Percentiles rank a stretch among this genome's conserved stretches.
Evolutionary conservation across 2,113 vertebrate species (phyloP).

Genomic region (Macrotis lagotis): DNA sequence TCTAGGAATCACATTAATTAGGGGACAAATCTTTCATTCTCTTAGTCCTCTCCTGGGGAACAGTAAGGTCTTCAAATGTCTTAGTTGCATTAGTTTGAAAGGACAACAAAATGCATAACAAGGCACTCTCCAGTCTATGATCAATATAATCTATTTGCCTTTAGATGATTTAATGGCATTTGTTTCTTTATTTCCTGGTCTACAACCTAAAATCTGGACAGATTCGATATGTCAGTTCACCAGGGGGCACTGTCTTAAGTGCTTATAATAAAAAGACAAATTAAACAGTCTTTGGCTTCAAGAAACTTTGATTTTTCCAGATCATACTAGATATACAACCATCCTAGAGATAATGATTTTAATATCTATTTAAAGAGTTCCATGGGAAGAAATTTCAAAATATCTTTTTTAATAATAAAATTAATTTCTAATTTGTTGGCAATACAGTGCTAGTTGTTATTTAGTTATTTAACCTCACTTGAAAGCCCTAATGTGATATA

Average conservation of each 20-base stretch:
- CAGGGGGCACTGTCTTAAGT: too few species aligned
- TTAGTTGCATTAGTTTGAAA: too few species aligned
- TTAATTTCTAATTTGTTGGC: not conserved
- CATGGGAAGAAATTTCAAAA: not conserved
- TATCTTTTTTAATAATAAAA: not conserved
- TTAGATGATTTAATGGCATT: not conserved
- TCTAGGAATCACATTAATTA: not conserved
- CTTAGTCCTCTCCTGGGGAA: too few species aligned
- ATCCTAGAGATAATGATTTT: not conserved
- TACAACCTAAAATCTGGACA: not conserved
- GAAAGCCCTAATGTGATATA: not conserved
- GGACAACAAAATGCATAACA: not conserved
- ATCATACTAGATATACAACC: not conserved
- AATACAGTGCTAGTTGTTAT: not conserved
- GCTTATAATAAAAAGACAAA: too few species aligned
- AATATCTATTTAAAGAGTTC: not conserved
- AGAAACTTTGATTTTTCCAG: not conserved
- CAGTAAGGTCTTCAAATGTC: too few species aligned
- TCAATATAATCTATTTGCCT: not conserved
- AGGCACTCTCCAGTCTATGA: not conserved
- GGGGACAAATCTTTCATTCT: too few species aligned
- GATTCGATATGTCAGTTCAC: not conserved
- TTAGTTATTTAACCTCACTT: not conserved
- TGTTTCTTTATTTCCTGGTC: not conserved
- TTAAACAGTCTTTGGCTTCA: not conserved